phyloP scores from a whole-genome alignment of 1,140 invertebrate genomes.

The Drosophila tropicalis region DNA sequence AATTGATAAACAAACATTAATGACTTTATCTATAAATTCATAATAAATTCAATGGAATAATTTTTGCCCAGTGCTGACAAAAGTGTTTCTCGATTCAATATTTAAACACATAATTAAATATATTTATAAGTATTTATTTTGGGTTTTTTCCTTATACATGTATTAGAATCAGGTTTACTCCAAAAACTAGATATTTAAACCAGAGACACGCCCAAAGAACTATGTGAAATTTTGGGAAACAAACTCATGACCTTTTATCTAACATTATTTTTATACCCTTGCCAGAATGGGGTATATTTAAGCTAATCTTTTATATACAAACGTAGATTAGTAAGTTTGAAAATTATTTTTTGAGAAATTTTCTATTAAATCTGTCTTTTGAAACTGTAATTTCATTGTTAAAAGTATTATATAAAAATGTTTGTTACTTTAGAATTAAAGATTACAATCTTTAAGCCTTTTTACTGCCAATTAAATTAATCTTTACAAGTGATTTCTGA shows the following conservation, averaged over 20 bases:
- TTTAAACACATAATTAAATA: not conserved
- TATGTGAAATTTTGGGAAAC: conserved; percentile 36
- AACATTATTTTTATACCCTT: conserved; percentile 13
- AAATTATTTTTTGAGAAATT: too few species aligned
- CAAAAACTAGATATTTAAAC: conserved; percentile 19
- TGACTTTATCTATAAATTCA: not conserved
- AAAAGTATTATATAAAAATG: too few species aligned
- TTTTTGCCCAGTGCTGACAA: not conserved
- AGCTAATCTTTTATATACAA: too few species aligned
- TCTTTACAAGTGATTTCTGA: too few species aligned
- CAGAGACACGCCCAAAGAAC: conserved; percentile 28
- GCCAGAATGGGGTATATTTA: not conserved
- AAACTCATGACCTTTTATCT: conserved; percentile 59
- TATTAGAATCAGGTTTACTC: conserved; percentile 44
- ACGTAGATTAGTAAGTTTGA: too few species aligned
- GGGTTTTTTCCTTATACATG: conserved; percentile 30
- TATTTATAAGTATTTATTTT: not conserved
- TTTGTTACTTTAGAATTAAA: too few species aligned
- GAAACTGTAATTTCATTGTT: too few species aligned
- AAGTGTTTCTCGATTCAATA: not conserved
- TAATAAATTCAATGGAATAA: not conserved
- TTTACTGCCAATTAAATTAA: too few species aligned
- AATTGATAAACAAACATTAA: conserved; percentile 1
- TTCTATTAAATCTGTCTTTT: too few species aligned
- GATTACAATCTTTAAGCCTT: too few species aligned